Conservation (phyloP, 1,140 invertebrate species). For the Pristionchus pacificus region DNA sequence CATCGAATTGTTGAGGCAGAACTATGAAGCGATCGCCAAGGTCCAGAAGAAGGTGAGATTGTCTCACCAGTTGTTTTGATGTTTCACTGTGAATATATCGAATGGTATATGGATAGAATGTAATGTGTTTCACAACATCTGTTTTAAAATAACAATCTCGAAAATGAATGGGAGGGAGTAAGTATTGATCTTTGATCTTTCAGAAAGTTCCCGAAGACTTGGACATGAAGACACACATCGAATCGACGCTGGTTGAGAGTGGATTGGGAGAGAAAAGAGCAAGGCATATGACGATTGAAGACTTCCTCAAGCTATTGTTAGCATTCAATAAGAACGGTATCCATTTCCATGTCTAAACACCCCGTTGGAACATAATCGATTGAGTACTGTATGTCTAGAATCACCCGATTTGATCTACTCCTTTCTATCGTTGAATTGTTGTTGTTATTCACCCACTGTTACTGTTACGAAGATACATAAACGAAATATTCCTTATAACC, state of each 20-base stretch:
- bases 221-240: constrained; percentile 78
- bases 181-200: constrained; percentile 59
- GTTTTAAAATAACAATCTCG: constrained; percentile 12
- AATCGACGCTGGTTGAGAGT: constrained; percentile 68
- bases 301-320: constrained; percentile 73
- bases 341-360: constrained; percentile 43
- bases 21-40: constrained; percentile 82
- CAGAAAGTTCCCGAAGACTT: constrained; percentile 76
- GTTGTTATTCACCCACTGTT: too few relatives aligned
- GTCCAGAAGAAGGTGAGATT: constrained; percentile 79
- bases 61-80: too few relatives aligned
- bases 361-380: not conserved
- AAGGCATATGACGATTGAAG: constrained; percentile 89
- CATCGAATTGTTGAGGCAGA: constrained; percentile 78
- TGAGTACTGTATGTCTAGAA: too few relatives aligned
- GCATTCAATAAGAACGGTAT: constrained; percentile 52
- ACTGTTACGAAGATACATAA: too few relatives aligned
- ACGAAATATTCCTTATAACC: too few relatives aligned
- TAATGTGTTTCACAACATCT: constrained; percentile 8
- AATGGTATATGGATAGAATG: constrained; percentile 41
- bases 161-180: constrained; percentile 7
- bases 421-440: too few relatives aligned
- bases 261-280: constrained; percentile 75
- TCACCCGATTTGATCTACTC: too few relatives aligned
- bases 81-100: too few relatives aligned